Evolutionary conservation across 2,888 invertebrate species (phyloP).

Genomic region (Itoplectis maculator): DNA sequence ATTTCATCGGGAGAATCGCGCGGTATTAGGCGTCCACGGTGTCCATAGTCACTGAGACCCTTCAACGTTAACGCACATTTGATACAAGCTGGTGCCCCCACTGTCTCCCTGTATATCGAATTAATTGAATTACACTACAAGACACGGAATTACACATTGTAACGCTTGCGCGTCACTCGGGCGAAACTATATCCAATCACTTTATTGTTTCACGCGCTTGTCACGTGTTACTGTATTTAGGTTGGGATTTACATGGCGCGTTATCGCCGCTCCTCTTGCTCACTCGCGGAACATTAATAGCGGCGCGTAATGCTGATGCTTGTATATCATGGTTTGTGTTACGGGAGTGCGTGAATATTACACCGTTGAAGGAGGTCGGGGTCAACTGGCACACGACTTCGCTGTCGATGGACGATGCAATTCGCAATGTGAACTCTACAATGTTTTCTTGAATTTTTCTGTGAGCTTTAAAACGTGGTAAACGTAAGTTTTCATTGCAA

Average conservation of each 20-base stretch:
- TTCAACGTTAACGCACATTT: slow-evolving; percentile 20
- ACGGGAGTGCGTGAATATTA: neutral
- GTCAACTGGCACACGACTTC: neutral
- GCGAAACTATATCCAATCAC: slow-evolving; percentile 42
- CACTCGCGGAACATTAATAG: slow-evolving; percentile 48
- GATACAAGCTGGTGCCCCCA: slow-evolving; percentile 13
- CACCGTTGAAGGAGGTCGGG: neutral
- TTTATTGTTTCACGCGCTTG: slow-evolving; percentile 46
- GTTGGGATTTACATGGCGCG: slow-evolving; percentile 45
- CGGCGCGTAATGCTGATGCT: slow-evolving; percentile 23
- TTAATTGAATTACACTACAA: slow-evolving; percentile 36
- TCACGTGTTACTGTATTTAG: slow-evolving; percentile 45
- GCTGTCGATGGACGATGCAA: no score
- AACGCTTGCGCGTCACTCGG: slow-evolving; percentile 6
- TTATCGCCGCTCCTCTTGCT: slow-evolving; percentile 43
- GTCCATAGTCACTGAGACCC: slow-evolving; percentile 24
- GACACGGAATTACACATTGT: slow-evolving; percentile 36
- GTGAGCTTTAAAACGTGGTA: no score
- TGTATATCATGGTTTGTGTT: slow-evolving; percentile 3
- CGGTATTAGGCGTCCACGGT: slow-evolving; percentile 15
- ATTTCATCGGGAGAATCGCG: slow-evolving; percentile 36
- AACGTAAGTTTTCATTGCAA: no score
- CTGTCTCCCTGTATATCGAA: slow-evolving; percentile 24
- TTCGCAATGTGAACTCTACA: no score
- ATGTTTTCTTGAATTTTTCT: no score